These are phyloP conservation scores for Eudyptes chrysolophus DNA, from an alignment of 2,113 vertebrate species.

Conservation along the genomic window DNA sequence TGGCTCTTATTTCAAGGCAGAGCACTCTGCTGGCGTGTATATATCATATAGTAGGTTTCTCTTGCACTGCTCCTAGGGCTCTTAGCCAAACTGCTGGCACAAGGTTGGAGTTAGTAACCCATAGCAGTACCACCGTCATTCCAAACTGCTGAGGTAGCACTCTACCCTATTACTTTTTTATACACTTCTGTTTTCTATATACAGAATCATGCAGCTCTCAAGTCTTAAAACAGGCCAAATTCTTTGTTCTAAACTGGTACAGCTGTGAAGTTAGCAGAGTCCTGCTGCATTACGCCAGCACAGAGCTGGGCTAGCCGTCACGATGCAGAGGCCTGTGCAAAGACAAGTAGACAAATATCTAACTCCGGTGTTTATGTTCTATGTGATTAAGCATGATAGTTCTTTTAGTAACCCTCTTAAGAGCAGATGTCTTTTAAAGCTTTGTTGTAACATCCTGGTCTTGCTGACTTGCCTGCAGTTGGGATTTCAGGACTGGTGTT, in stretches of 20 bases:
- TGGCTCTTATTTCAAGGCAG: slow-evolving; percentile 10
- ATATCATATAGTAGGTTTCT: not conserved
- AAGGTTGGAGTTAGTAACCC: not conserved
- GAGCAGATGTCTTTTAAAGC: not conserved
- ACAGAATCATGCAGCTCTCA: not conserved
- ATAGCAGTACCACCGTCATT: fast-evolving
- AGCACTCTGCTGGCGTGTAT: not conserved
- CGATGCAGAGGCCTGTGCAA: fast-evolving
- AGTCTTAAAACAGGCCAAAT: not conserved
- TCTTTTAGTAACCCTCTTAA: not conserved
- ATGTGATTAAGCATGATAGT: not conserved
- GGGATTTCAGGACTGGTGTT: not conserved
- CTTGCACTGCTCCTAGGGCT: not conserved
- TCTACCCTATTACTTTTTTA: not conserved
- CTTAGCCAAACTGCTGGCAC: not conserved
- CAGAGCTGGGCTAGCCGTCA: not conserved
- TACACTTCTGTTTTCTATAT: not conserved
- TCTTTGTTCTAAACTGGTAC: not conserved
- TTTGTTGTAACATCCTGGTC: not conserved
- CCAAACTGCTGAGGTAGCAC: not conserved
- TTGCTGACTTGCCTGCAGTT: not conserved
- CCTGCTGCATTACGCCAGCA: not conserved
- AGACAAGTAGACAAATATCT: not conserved
- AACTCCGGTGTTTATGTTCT: not conserved
- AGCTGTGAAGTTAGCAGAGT: not conserved